Evolutionary conservation across 1,140 invertebrate genomes (phyloP), one percentile per base, ranked within the genome.

Genomic region (Pseudomyrmex flavicornis): DNA sequence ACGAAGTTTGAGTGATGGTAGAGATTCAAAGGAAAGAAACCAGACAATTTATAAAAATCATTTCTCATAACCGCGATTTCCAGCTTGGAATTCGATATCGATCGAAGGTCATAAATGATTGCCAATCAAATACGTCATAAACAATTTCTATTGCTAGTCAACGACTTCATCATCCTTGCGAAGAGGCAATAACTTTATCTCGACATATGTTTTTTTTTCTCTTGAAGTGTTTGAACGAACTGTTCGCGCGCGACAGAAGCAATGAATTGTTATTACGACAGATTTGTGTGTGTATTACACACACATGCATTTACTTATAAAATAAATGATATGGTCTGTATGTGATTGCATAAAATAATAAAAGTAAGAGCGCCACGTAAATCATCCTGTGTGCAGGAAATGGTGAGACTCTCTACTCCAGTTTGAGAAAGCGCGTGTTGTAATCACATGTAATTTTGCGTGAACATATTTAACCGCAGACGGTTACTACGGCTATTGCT

Each of bases 371-470:
- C 0, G 20, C 22, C 10, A 52, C 22, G 46, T 17, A 65, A 76
- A 65, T 76, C n/a, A 12, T 44, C 8, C 58, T 15, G 26, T 7
- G 9, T 46, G 54, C 17, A 46, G 17, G 17, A 13, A 2, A 50
- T 13, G 13, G 17, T 1, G 62, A 70, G 75, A 35, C 35, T n/a
- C 69, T n/a, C 63, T 79, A 58, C 62, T 61, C 79, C 69, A 50
- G 70, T 85, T 85, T 48, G 83, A 85, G 84, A 87, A 87, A 85
- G 84, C 50, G 70, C 85, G 54, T 44, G 17, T 62, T 52, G 85
- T 70, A 85, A 82, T 75, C 62, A 0, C 56, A 65, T 20, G 61
- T 61, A 76, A 86, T 74, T 77, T 68, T 20, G 66, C 85, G 79
- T 10, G 52, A 69, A 79, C 59, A 58, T 72, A 83, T 58, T 48